These are phyloP conservation scores for Mus musculus DNA, from an alignment of 2,113 vertebrate species.

Conservation along the genomic window DNA sequence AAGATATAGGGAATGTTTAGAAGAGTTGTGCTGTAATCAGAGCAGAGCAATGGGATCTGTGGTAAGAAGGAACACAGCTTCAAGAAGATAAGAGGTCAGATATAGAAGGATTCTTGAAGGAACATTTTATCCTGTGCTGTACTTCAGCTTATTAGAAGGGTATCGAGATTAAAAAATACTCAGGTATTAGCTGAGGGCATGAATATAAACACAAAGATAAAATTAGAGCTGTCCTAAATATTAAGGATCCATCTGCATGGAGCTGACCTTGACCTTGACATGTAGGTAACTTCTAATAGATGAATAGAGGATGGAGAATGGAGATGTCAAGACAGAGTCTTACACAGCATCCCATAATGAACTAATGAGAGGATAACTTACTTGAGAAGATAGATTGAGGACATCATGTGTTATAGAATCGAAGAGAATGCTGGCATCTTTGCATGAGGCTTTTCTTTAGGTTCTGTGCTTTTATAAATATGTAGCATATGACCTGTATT, in stretches of 20 bases:
- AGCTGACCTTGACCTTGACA: neutral
- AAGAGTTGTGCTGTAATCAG: neutral
- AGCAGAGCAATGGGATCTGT: neutral
- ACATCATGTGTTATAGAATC: neutral
- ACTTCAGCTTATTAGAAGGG: neutral
- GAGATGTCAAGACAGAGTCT: neutral
- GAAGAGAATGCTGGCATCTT: neutral
- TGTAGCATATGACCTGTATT: neutral
- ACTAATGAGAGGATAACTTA: neutral
- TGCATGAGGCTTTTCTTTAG: slow-evolving; percentile 24
- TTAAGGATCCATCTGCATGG: neutral
- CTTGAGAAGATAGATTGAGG: slow-evolving; percentile 11
- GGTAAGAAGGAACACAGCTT: neutral
- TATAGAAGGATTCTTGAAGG: neutral
- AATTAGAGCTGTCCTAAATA: neutral
- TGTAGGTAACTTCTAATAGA: neutral
- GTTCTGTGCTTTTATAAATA: slow-evolving; percentile 40
- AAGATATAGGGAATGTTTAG: neutral
- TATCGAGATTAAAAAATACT: neutral
- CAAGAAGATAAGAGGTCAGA: neutral
- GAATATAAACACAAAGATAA: slow-evolving; percentile 6
- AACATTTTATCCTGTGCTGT: slow-evolving; percentile 33
- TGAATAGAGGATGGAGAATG: neutral
- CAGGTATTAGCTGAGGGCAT: neutral
- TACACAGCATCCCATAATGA: neutral